These are phyloP conservation scores for Semaprochilodus insignis DNA, from an alignment of 2,797 vertebrate genomes.

Conservation along the genomic window DNA sequence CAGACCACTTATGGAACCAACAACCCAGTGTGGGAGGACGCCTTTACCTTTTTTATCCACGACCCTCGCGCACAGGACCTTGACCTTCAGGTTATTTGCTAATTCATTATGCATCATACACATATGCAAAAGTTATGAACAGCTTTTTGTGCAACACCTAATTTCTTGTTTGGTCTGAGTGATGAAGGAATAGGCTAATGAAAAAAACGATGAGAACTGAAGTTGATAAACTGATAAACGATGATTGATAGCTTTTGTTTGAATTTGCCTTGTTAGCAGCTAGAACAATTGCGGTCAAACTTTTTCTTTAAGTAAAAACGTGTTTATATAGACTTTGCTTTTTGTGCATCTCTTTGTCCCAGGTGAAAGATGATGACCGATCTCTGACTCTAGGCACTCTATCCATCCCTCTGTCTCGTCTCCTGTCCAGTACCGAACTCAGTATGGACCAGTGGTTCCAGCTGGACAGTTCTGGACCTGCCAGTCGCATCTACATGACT, in stretches of 20 bases:
- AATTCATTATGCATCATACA: neutral
- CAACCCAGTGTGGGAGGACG: constrained; percentile 88
- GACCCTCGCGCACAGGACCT: constrained; percentile 88
- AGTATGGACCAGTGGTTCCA: constrained; percentile 92
- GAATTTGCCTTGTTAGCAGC: neutral
- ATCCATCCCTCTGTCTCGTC: constrained; percentile 80
- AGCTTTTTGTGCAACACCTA: neutral
- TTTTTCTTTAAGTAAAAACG: neutral
- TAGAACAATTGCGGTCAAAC: neutral
- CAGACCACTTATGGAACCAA: constrained; percentile 85
- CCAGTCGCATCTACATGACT: constrained; percentile 88
- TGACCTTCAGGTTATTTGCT: constrained; percentile 84
- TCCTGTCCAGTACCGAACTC: constrained; percentile 81
- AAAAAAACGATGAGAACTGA: neutral
- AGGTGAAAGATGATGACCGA: constrained; percentile 93
- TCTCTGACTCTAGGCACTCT: constrained; percentile 82
- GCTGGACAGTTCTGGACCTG: constrained; percentile 83
- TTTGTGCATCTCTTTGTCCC: neutral
- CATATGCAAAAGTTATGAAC: neutral
- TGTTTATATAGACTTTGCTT: neutral
- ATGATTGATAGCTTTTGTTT: neutral
- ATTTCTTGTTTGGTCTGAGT: neutral
- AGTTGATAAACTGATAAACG: neutral
- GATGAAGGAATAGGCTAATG: neutral
- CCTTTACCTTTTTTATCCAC: constrained; percentile 94